Conservation (phyloP, 2,888 invertebrate species). For the Exocentrus adspersus region DNA sequence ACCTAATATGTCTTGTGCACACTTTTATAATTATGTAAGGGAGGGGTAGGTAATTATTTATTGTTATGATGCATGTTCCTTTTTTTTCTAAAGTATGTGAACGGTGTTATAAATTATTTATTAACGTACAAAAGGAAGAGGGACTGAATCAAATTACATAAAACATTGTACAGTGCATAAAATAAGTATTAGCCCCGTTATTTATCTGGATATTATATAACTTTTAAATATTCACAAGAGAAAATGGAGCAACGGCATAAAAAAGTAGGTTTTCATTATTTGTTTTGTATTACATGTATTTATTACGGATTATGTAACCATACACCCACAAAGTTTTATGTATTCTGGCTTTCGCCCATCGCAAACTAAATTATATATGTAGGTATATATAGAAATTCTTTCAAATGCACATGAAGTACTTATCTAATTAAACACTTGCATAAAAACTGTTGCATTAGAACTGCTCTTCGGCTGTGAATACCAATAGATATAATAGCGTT, state of each 20-base stretch:
- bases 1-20: not conserved
- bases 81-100: not conserved
- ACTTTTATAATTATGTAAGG: not conserved
- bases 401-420: not conserved
- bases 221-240: not conserved
- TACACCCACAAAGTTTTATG: not conserved
- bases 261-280: not conserved
- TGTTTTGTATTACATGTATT: not conserved
- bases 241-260: not conserved
- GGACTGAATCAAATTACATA: no score
- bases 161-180: no score
- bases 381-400: not conserved
- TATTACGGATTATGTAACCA: not conserved
- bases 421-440: not conserved
- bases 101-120: no score
- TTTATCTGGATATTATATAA: not conserved
- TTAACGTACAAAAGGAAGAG: no score
- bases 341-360: slow-evolving; percentile 3
- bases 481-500: no score
- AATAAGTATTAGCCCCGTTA: no score
- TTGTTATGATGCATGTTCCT: not conserved
- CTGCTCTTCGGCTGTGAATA: not conserved
- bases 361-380: not conserved
- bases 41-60: not conserved
- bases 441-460: not conserved